These are phyloP conservation scores for Cheilosia variabilis DNA, from an alignment of 2,888 invertebrate genomes.

Conservation along the genomic window DNA sequence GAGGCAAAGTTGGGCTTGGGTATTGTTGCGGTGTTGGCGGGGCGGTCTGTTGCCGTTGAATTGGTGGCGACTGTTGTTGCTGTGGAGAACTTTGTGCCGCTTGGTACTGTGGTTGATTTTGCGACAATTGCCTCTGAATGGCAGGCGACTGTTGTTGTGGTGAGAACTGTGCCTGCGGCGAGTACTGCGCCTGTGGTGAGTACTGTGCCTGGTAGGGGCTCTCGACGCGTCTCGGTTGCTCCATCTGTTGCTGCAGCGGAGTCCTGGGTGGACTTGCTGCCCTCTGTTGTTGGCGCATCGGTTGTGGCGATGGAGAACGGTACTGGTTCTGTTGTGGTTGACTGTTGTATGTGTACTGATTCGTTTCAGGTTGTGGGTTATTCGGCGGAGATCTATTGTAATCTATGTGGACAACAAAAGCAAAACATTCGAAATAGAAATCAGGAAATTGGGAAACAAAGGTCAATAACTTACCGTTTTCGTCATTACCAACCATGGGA, in stretches of 20 bases:
- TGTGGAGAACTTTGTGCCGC: conserved; percentile 76
- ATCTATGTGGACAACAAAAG: conserved; percentile 21
- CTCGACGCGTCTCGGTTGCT: conserved; percentile 81
- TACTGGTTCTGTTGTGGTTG: conserved; percentile 58
- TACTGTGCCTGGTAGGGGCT: conserved; percentile 81
- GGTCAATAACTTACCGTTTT: conserved; percentile 61
- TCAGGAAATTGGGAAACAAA: not conserved
- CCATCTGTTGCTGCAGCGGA: conserved; percentile 77
- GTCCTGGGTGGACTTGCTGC: conserved; percentile 59
- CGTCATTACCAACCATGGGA: conserved; percentile 81
- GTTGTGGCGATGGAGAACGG: conserved; percentile 71
- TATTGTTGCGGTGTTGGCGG: conserved; percentile 74
- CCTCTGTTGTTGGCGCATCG: conserved; percentile 76
- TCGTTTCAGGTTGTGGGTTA: conserved; percentile 76
- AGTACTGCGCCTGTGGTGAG: conserved; percentile 78
- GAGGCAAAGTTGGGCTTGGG: conserved; percentile 77
- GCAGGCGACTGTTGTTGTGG: conserved; percentile 53
- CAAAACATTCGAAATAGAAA: not conserved
- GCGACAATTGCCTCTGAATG: conserved; percentile 49
- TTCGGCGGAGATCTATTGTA: conserved; percentile 72
- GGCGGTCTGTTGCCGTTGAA: conserved; percentile 57
- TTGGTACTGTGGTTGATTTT: conserved; percentile 44
- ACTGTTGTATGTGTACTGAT: conserved; percentile 76
- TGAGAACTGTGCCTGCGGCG: conserved; percentile 79
- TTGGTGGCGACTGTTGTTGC: conserved; percentile 74